Base-by-base conservation (phyloP, 2,888 invertebrate species). In the Leptinotarsa juncta region DNA sequence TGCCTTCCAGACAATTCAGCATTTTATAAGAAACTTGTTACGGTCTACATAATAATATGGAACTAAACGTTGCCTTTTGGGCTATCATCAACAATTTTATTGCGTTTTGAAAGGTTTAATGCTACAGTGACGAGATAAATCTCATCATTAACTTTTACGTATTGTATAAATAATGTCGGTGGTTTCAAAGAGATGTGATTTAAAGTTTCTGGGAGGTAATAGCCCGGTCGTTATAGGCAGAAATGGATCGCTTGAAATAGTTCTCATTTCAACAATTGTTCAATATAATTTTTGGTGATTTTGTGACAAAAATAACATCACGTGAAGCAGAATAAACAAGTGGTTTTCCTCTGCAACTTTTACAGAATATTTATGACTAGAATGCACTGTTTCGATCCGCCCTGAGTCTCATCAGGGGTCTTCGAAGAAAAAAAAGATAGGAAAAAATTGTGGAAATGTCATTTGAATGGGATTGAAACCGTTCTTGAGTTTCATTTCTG, bases 101-200 rank as follows among this genome's bases (percentile, higher is more conserved):
- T 57, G 42, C n/a, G n/a, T 62, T 70, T 69, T 69, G 69, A 57
- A 57, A 57, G 57, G 57, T 57, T 57, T 57, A 57, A 57, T 57
- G 57, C 20, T 57, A 23, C 16, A 16, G 23, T 57, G 57, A 57
- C 12, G 12, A 23, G 57, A 57, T 57, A 57, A 57, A 20, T 23
- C 23, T 12, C 12, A 57, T 57, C 57, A 23, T 57, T 57, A 57
- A 23, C 23, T 57, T 57, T 20, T 57, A 51, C 51, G n/a, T 51
- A 51, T 51, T 51, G 51, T 20, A 57, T 57, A 20, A 20, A 57
- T 57, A 15, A 20, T 26, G 57, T 57, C 57, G 20, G 57, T 57
- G 20, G 4, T 57, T 23, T 14, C 20, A 57, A 23, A 20, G 57
- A 57, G 20, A 12, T 53, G 53, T 53, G 53, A 53, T 53, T 53